These are phyloP conservation scores for Oophaga sylvatica DNA, from an alignment of 2,797 vertebrate species.

Conservation along the genomic window DNA sequence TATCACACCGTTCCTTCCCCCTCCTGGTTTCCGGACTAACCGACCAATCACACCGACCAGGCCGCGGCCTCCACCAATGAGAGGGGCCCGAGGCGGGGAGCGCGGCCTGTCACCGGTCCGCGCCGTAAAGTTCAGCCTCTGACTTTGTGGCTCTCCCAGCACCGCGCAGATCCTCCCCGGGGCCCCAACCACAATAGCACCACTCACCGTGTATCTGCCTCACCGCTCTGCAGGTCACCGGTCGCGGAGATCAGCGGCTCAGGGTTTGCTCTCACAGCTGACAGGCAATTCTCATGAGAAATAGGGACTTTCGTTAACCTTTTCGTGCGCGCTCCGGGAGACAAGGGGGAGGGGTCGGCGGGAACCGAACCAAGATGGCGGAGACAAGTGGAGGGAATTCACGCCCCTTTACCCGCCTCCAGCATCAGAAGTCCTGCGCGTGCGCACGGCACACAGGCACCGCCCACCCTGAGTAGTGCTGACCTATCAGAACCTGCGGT, in stretches of 20 bases:
- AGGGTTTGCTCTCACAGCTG: too few species aligned
- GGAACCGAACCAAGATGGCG: conserved; percentile 62
- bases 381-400: conserved; percentile 13
- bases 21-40: conserved; percentile 53
- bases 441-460: not conserved
- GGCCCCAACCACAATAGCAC: not conserved
- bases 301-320: not conserved
- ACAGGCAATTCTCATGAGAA: too few species aligned
- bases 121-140: not conserved
- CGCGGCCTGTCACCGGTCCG: conserved; percentile 33
- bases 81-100: conserved; percentile 59
- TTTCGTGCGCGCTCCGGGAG: conserved; percentile 24
- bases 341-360: conserved; percentile 52
- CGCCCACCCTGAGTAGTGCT: not conserved
- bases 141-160: not conserved
- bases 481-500: not conserved
- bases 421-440: not conserved
- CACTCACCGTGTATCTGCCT: conserved; percentile 35
- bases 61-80: conserved; percentile 61
- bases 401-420: not conserved
- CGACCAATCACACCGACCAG: conserved; percentile 61
- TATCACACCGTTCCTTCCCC: conserved; percentile 27
- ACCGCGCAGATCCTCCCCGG: not conserved
- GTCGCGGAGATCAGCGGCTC: not conserved
- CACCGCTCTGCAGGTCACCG: not conserved